These are phyloP conservation scores for Mycetomoellerius zeteki DNA, from an alignment of 1,140 invertebrate genomes.

Conservation along the genomic window DNA sequence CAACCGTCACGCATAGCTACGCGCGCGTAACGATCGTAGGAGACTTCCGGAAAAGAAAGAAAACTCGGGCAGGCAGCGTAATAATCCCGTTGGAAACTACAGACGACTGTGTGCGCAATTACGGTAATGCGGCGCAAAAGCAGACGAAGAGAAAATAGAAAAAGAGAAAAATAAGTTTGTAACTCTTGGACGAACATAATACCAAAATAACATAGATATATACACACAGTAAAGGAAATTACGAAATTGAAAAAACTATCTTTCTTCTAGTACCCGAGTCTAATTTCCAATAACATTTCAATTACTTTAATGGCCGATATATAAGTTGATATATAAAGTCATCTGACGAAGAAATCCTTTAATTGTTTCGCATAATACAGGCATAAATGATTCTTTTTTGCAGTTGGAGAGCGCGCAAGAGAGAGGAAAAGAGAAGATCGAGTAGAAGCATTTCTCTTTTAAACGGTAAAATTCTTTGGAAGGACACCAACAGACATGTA, in stretches of 20 bases:
- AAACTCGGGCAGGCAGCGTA: conserved; percentile 47
- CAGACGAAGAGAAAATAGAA: neutral
- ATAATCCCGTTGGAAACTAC: conserved; percentile 57
- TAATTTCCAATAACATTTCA: conserved; percentile 20
- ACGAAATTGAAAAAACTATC: neutral
- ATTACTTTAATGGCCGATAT: neutral
- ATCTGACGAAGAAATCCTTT: neutral
- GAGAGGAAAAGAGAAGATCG: neutral
- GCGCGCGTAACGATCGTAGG: conserved; percentile 51
- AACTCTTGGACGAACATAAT: neutral
- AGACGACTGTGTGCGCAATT: conserved; percentile 48
- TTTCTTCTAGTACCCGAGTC: neutral
- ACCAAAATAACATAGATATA: neutral
- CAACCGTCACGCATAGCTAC: conserved; percentile 52
- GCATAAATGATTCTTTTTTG: neutral
- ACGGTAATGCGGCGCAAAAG: conserved; percentile 50
- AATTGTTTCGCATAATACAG: neutral
- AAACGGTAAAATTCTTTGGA: conserved; percentile 7
- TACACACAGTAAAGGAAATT: neutral
- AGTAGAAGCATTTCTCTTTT: neutral
- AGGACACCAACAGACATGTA: neutral
- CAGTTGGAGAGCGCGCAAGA: neutral
- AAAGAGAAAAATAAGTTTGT: neutral
- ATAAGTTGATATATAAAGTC: neutral
- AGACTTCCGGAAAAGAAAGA: conserved; percentile 58